Conservation (phyloP, 1,140 invertebrate species). For the Lordiphosa stackelbergi region DNA sequence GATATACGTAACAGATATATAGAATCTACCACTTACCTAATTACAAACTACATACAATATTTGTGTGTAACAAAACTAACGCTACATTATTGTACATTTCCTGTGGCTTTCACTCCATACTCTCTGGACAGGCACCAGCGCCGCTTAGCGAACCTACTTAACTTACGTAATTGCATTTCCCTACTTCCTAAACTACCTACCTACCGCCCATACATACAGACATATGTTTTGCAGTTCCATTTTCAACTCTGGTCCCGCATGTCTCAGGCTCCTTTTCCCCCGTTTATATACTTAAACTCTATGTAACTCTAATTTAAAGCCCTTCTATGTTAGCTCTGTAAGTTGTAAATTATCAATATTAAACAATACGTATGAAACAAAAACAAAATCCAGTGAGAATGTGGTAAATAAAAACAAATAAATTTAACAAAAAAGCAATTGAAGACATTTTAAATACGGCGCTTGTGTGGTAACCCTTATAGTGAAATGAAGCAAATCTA, state of each 20-base stretch:
- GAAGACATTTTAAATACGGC: too few relatives aligned
- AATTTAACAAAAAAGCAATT: conserved; percentile 56
- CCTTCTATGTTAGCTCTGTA: conserved; percentile 70
- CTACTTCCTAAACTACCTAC: neutral
- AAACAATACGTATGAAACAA: conserved; percentile 56
- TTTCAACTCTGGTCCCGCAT: conserved; percentile 33
- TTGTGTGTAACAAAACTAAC: conserved; percentile 29
- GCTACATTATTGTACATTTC: conserved; percentile 58
- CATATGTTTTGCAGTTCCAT: conserved; percentile 49
- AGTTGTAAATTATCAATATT: conserved; percentile 73
- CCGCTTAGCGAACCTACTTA: conserved; percentile 18
- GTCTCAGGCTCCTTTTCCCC: conserved; percentile 24
- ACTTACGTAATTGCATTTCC: conserved; percentile 25
- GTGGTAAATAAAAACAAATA: conserved; percentile 65
- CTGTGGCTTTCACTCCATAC: conserved; percentile 58
- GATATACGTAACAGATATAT: conserved; percentile 67
- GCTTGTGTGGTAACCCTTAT: too few relatives aligned
- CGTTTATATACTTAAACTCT: conserved; percentile 58
- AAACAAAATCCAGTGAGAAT: conserved; percentile 65
- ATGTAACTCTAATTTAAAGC: conserved; percentile 70
- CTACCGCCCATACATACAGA: conserved; percentile 19
- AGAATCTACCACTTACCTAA: conserved; percentile 53
- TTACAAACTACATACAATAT: conserved; percentile 28
- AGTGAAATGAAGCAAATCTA: too few relatives aligned
- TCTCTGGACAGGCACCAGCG: conserved; percentile 15